Conservation (phyloP, 2,888 invertebrate species). For the Flabesymbios commensalis region DNA sequence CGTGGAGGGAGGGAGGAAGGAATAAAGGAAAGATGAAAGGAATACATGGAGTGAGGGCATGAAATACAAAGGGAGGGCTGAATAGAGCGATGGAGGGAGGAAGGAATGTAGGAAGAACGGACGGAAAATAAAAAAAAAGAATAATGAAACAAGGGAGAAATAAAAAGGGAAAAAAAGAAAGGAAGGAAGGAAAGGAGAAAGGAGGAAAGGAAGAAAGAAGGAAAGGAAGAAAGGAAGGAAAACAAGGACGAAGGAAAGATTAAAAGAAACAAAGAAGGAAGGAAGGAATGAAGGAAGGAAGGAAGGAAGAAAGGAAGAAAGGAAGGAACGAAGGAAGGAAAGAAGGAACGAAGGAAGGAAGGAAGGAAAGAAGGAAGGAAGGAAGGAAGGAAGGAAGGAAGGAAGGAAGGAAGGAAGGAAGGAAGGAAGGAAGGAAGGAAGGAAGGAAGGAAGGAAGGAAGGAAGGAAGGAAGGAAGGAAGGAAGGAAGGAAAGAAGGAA, state of each 20-base stretch:
- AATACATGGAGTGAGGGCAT: not conserved
- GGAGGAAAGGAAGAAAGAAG: not conserved
- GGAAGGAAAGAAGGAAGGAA: too few relatives aligned
- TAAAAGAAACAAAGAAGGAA: not conserved
- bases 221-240: not conserved
- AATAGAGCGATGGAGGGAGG: not conserved
- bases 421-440: too few relatives aligned
- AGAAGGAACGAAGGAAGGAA: too few relatives aligned
- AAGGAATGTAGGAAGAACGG: not conserved
- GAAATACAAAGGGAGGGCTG: not conserved
- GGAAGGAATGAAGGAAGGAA: conserved; percentile 11
- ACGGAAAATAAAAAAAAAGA: not conserved
- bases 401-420: too few relatives aligned
- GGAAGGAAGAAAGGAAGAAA: conserved; percentile 6
- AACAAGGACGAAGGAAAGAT: not conserved
- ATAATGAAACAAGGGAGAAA: not conserved
- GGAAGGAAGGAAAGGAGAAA: not conserved
- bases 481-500: too few relatives aligned
- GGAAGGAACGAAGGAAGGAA: too few relatives aligned
- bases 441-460: too few relatives aligned
- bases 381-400: too few relatives aligned
- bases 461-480: too few relatives aligned
- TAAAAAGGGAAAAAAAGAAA: not conserved
- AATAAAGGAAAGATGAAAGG: too few relatives aligned
- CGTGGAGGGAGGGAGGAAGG: too few relatives aligned